Evolutionary conservation across 2,888 invertebrate genomes (phyloP), one percentile per base, ranked within the genome.

Genomic region (Oithona nana): DNA sequence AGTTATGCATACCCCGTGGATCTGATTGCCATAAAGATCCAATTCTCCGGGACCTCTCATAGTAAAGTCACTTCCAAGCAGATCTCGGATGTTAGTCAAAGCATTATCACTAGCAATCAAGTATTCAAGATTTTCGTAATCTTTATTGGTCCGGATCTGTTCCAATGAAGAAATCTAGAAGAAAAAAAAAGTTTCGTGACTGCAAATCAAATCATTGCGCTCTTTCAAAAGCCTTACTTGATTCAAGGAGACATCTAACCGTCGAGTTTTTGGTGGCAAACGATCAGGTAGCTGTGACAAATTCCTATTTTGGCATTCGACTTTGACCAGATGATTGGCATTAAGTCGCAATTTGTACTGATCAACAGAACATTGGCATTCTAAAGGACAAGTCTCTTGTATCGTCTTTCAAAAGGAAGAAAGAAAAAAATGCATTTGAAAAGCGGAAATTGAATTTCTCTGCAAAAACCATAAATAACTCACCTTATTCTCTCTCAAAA

Each of bases 231-330:
- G 24, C 26, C 55, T 3, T 58, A 65, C 66, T 52, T 66, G 64
- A 29, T 64, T 63, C 52, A 63, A 66, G 26, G 66, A 62, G 39
- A 66, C 39, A 30, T 66, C 29, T 22, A 57, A 29, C 16, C n/a
- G n/a, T 1, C n/a, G 28, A n/a, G 57, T 57, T n/a, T 57, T 57
- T 22, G 57, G 57, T 26, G 57, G 57, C 26, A 57, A 28, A 28
- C 13, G 13, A 29, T 28, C 29, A n/a, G 57, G 57, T n/a, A 57
- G 20, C 16, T 13, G n/a, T 28, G 57, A 28, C 28, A 57, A 28
- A 29, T 57, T 57, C n/a, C n/a, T n/a, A 13, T 28, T 29, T 57
- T n/a, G n/a, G 28, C 57, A 57, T n/a, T 26, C 24, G 13, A 57
- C 57, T 57, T 57, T 57, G 28, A 57, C 28, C 2, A 29, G 57